A percentile compares a stretch with the other conserved stretches of the same genome.
Conservation (phyloP, 2,888 invertebrate genomes). For the Halictus ligatus region DNA sequence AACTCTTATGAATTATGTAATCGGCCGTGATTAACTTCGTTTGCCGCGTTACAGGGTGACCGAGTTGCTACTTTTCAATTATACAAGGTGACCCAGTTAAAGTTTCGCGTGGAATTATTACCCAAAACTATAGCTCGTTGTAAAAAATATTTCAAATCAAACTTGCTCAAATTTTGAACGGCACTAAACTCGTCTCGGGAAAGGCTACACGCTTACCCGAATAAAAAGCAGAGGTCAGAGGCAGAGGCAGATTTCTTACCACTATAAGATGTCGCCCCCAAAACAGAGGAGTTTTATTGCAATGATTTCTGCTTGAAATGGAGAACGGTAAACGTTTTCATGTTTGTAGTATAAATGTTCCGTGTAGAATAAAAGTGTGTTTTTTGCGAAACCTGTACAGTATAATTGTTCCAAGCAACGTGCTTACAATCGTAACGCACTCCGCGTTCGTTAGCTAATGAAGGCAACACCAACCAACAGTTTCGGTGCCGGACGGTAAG, state of each 20-base stretch:
- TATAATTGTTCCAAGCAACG: constrained; percentile 10
- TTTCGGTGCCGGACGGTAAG: constrained; percentile 18
- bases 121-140: too few species aligned
- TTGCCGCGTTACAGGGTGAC: not conserved
- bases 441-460: constrained; percentile 23
- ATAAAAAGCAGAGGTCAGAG: too few species aligned
- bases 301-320: not conserved
- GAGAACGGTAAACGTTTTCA: not conserved
- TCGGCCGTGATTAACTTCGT: not conserved
- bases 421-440: not conserved
- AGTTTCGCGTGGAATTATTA: not conserved
- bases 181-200: too few species aligned
- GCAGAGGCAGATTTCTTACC: too few species aligned
- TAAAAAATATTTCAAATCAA: too few species aligned
- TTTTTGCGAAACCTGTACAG: not conserved
- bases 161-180: too few species aligned
- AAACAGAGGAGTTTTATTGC: too few species aligned
- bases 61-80: too few species aligned
- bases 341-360: not conserved
- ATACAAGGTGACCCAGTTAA: not conserved
- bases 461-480: constrained; percentile 19
- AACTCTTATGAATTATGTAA: constrained; percentile 1
- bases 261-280: too few species aligned
- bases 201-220: too few species aligned
- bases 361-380: not conserved